Evolutionary conservation across 2,888 invertebrate genomes (phyloP).

Genomic region (Autographa gamma): DNA sequence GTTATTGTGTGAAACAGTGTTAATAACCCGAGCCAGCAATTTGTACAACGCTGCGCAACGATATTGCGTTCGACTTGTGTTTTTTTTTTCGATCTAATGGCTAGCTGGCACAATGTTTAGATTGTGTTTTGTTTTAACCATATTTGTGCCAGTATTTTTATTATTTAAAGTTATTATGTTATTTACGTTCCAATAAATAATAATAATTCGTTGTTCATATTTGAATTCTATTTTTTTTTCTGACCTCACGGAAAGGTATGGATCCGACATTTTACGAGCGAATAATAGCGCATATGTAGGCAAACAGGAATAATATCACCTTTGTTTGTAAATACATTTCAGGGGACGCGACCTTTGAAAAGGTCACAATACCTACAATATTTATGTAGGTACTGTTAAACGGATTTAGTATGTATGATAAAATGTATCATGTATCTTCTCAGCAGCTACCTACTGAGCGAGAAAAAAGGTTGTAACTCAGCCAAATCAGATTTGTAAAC

Average conservation of each 20-base stretch:
- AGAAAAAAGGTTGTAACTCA: neutral
- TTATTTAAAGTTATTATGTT: neutral
- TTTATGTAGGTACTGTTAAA: neutral
- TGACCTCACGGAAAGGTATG: no score
- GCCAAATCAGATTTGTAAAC: neutral
- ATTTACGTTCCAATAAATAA: no score
- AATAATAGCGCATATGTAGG: neutral
- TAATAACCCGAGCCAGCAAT: conserved; percentile 50
- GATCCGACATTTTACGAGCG: neutral
- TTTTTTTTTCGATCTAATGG: conserved; percentile 38
- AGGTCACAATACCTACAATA: neutral
- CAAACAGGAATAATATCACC: neutral
- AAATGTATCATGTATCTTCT: neutral
- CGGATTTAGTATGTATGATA: neutral
- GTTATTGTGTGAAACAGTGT: conserved; percentile 44
- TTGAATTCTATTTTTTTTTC: no score
- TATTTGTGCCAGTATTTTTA: neutral
- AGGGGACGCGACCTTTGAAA: neutral
- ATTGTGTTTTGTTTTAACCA: neutral
- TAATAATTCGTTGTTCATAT: no score
- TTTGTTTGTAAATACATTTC: conserved; percentile 1
- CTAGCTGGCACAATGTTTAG: conserved; percentile 26
- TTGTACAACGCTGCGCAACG: conserved; percentile 47
- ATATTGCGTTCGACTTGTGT: conserved; percentile 46
- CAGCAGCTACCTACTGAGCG: neutral